Conservation (phyloP, 2,113 vertebrate genomes). For the Acanthochromis polyacanthus region DNA sequence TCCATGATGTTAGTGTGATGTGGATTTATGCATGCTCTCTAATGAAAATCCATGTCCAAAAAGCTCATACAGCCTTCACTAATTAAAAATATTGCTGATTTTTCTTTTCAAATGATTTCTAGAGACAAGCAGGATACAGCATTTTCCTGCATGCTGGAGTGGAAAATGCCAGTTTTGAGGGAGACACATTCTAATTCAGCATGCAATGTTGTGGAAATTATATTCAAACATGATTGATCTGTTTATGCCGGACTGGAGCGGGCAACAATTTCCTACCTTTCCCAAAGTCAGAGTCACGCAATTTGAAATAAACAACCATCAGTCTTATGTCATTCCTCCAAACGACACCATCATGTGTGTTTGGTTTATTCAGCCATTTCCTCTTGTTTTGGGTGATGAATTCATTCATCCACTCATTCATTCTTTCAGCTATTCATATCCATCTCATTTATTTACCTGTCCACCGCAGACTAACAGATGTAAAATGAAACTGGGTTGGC, state of each 20-base stretch:
- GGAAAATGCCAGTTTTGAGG: constrained; percentile 56
- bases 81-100: constrained; percentile 47
- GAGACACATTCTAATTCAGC: constrained; percentile 58
- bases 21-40: constrained; percentile 8
- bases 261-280: constrained; percentile 43
- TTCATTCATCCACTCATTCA: constrained; percentile 43
- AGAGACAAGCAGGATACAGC: constrained; percentile 25
- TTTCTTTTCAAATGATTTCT: constrained; percentile 33
- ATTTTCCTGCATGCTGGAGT: constrained; percentile 34
- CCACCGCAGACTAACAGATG: constrained; percentile 28
- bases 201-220: constrained; percentile 63
- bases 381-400: constrained; percentile 42
- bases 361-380: constrained; percentile 39
- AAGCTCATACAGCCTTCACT: constrained; percentile 33
- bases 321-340: constrained; percentile 44
- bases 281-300: constrained; percentile 45
- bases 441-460: constrained; percentile 39
- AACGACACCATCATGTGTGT: constrained; percentile 47
- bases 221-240: constrained; percentile 73
- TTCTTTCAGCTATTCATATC: constrained; percentile 45
- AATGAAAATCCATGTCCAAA: constrained; percentile 33
- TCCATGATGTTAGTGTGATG: constrained; percentile 4
- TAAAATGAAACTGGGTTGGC: constrained; percentile 4
- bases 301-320: constrained; percentile 58
- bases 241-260: constrained; percentile 56